Conservation (phyloP, 2,888 invertebrate genomes). For the Drosophila antonietae region DNA sequence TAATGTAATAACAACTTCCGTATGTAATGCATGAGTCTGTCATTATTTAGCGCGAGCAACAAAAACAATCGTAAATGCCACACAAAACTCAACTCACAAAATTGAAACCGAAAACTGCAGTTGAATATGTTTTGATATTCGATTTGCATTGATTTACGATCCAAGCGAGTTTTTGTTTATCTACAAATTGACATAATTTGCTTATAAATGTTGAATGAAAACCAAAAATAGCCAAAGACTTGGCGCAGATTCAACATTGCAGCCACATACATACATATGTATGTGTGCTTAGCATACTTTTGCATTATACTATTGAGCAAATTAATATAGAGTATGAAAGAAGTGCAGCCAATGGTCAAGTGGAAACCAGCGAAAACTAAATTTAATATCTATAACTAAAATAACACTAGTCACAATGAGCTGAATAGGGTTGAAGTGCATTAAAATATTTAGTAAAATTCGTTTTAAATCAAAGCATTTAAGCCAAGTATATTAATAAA, state of each 20-base stretch:
- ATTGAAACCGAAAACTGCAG: constrained; percentile 31
- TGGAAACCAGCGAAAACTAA: background rate
- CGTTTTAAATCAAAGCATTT: no score
- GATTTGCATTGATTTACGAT: constrained; percentile 24
- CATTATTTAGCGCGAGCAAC: constrained; percentile 60
- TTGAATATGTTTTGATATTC: constrained; percentile 44
- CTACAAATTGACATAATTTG: constrained; percentile 81
- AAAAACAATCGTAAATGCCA: constrained; percentile 25
- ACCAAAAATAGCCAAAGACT: constrained; percentile 33
- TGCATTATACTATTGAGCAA: background rate
- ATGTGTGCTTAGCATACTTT: constrained; percentile 45
- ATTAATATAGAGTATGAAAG: background rate
- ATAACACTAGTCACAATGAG: background rate
- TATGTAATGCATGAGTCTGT: constrained; percentile 52
- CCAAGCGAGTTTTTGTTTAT: constrained; percentile 57
- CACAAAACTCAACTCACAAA: constrained; percentile 18
- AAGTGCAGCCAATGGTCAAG: background rate
- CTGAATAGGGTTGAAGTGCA: background rate
- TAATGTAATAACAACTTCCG: constrained; percentile 59
- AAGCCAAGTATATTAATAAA: no score
- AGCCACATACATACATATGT: background rate
- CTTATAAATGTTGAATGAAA: constrained; percentile 71
- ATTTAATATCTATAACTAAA: background rate
- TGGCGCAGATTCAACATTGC: constrained; percentile 30
- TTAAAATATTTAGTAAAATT: no score